Evolutionary conservation across 23 tunicate species (phyloP).

Genomic region (Styela clava): DNA sequence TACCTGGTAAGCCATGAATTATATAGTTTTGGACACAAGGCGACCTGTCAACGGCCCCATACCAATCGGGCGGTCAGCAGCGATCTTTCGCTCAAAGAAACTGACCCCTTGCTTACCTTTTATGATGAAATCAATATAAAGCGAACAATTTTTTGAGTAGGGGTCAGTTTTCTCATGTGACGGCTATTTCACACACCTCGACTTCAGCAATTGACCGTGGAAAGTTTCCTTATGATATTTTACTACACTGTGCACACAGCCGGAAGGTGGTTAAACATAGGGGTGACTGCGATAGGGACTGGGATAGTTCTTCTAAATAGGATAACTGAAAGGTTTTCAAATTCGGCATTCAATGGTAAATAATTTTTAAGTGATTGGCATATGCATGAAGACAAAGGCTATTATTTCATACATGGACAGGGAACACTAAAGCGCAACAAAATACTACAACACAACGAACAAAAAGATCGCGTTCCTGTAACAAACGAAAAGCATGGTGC

Average conservation of each 20-base stretch:
- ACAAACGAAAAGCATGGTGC: too few species aligned
- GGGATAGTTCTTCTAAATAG: too few species aligned
- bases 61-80: neutral
- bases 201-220: neutral
- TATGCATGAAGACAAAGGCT: too few species aligned
- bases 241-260: neutral
- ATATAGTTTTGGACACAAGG: neutral
- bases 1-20: neutral
- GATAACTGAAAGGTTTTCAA: too few species aligned
- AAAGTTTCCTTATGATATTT: neutral
- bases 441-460: too few species aligned
- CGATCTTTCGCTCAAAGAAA: neutral
- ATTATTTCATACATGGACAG: too few species aligned
- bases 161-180: neutral
- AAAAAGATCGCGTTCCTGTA: too few species aligned
- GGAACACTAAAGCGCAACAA: too few species aligned
- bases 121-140: neutral
- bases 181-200: neutral
- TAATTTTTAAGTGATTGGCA: too few species aligned
- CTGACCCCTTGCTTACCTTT: neutral
- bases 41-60: neutral
- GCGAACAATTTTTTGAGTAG: neutral
- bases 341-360: too few species aligned
- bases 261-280: slow-evolving; percentile 13
- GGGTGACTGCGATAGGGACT: too few species aligned